Evolutionary conservation across 2,113 vertebrate genomes (phyloP), one percentile per base, ranked within the genome.

Genomic region (Craseonycteris thonglongyai): DNA sequence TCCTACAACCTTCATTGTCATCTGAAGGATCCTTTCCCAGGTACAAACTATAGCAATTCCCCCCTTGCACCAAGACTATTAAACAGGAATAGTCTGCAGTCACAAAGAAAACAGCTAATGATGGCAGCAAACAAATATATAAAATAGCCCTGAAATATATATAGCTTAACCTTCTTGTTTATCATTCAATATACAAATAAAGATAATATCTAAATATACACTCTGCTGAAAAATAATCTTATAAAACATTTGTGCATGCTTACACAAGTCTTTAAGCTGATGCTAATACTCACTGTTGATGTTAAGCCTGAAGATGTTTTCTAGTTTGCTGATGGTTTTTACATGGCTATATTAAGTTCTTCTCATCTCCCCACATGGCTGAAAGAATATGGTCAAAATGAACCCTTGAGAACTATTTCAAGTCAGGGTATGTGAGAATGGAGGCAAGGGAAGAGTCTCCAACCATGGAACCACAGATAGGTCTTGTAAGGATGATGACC

Each of bases 211-310:
- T 88, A 86, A 89, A 94, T 91, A 66, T 51, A 66, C 18, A 82
- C 83, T 92, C 49, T 78, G 76, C 84, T 83, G 74, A 93, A 94
- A 93, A 93, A 82, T 66, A 84, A 91, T 94, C 58, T 80, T 83
- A 65, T 90, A 69, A 94, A 89, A 90, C 6, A 88, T 76, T 49
- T 88, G 26, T 76, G 47, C 42, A 28, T 87, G 71, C 90, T 91
- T 51, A 76, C 28, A 88, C 16, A 93, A 81, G 71, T 87, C 30
- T 88, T 93, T 66, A 54, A 84, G 85, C 35, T 85, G n/a, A 63
- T 10, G 40, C 47, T 72, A 47, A 75, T 86, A 79, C 51, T 68
- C 78, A 82, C 47, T 86, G 58, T 79, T 80, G 58, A 89, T 65
- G 19, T 92, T 49, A 95, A 91, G 11, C 84, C 78, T 83, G 24